phyloP scores from a whole-genome alignment of 2,888 invertebrate genomes.

The Napeogenes sylphis region DNA sequence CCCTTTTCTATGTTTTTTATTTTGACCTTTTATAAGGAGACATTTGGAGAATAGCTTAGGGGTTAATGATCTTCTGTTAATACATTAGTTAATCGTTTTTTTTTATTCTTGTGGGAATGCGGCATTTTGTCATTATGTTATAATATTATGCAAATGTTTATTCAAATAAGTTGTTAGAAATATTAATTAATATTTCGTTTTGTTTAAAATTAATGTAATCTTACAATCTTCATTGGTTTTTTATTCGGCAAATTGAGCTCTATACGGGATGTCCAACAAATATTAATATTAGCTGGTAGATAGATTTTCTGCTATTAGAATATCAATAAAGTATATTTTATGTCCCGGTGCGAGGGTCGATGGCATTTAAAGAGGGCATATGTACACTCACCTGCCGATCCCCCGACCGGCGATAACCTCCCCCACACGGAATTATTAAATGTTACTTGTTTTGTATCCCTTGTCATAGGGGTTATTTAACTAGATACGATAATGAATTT shows the following conservation, averaged over 20 bases:
- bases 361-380: conserved; percentile 72
- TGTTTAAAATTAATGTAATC: too few relatives aligned
- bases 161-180: background rate
- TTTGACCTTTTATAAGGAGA: conserved; percentile 27
- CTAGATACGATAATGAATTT: conserved; percentile 23
- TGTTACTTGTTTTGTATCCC: conserved; percentile 64
- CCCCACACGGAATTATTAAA: conserved; percentile 67
- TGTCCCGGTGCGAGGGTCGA: conserved; percentile 56
- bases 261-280: too few relatives aligned
- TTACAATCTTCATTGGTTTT: too few relatives aligned
- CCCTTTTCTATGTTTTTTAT: conserved; percentile 21
- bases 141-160: background rate
- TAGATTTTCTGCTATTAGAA: too few relatives aligned
- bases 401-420: conserved; percentile 47
- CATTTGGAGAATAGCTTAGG: conserved; percentile 28
- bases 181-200: too few relatives aligned
- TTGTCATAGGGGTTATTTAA: conserved; percentile 27
- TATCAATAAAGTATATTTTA: conserved; percentile 41
- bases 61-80: conserved; percentile 28
- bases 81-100: conserved; percentile 30
- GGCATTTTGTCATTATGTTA: background rate
- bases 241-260: too few relatives aligned
- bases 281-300: too few relatives aligned
- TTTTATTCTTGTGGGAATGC: conserved; percentile 8
- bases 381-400: conserved; percentile 69